Evolutionary conservation across 2,888 invertebrate species (phyloP).

Genomic region (Dasysyrphus albostriatus): DNA sequence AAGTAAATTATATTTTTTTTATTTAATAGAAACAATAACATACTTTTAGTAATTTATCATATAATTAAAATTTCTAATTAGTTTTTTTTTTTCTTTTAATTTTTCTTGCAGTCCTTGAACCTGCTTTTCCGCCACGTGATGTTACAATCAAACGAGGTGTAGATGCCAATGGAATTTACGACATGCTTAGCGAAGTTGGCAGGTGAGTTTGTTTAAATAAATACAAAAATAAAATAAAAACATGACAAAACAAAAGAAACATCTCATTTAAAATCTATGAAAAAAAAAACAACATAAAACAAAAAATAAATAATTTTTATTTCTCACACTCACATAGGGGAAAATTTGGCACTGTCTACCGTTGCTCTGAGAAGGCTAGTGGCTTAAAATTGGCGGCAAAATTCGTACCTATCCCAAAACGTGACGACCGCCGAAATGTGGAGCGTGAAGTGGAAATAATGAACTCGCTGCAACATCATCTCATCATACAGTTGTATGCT

Average conservation of each 20-base stretch:
- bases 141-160: conserved; percentile 92
- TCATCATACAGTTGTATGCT: conserved; percentile 98
- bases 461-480: conserved; percentile 96
- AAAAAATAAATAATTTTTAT: conserved; percentile 24
- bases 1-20: no score
- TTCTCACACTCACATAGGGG: conserved; percentile 89
- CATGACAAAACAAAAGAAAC: not conserved
- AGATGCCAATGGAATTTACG: conserved; percentile 94
- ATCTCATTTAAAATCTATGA: conserved; percentile 12
- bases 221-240: not conserved
- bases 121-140: conserved; percentile 94
- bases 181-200: conserved; percentile 95
- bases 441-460: conserved; percentile 98
- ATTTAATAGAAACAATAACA: not conserved
- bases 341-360: conserved; percentile 98
- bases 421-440: conserved; percentile 95
- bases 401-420: conserved; percentile 92
- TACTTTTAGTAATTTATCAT: not conserved
- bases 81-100: not conserved
- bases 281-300: conserved; percentile 8
- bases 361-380: conserved; percentile 93
- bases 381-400: conserved; percentile 95
- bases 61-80: conserved; percentile 3
- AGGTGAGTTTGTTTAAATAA: conserved; percentile 87
- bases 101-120: conserved; percentile 90